Evolutionary conservation across 1,140 invertebrate species (phyloP).

Genomic region (Drosophila persimilis): DNA sequence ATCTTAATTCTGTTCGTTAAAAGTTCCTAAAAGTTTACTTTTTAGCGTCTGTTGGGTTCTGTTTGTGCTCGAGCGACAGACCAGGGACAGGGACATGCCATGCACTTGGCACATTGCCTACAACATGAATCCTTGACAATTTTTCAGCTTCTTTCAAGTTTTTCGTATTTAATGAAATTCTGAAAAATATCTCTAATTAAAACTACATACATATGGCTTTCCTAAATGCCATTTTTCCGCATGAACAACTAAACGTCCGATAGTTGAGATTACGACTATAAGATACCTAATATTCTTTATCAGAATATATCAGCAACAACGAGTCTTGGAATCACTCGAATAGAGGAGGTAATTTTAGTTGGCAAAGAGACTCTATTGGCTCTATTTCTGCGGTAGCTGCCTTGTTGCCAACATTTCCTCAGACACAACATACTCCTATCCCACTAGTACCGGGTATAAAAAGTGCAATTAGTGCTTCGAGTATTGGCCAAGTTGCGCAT

Average conservation of each 20-base stretch:
- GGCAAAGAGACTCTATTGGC: too few species aligned
- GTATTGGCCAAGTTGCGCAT: conserved; percentile 30
- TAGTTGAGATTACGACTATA: too few species aligned
- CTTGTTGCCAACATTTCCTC: too few species aligned
- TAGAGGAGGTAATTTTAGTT: too few species aligned
- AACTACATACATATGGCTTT: conserved; percentile 45
- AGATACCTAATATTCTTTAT: too few species aligned
- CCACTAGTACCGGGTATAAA: conserved; percentile 1
- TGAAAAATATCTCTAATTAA: conserved; percentile 75
- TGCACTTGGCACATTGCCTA: conserved; percentile 68
- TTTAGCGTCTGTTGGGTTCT: conserved; percentile 28
- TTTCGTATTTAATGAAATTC: conserved; percentile 47
- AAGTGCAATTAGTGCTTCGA: conserved; percentile 41
- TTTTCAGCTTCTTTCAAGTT: conserved; percentile 12
- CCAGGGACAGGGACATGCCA: conserved; percentile 31
- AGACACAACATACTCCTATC: too few species aligned
- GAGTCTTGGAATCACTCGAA: too few species aligned
- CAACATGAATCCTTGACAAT: conserved; percentile 35
- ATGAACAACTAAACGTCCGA: too few species aligned
- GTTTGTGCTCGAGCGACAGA: conserved; percentile 25
- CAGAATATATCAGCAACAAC: too few species aligned
- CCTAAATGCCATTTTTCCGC: too few species aligned
- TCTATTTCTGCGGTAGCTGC: too few species aligned
- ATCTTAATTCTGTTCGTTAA: conserved; percentile 57
- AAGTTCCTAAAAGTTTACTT: conserved; percentile 68